Base-by-base conservation (phyloP, 2,888 invertebrate species). In the Caenorhabditis afra region DNA sequence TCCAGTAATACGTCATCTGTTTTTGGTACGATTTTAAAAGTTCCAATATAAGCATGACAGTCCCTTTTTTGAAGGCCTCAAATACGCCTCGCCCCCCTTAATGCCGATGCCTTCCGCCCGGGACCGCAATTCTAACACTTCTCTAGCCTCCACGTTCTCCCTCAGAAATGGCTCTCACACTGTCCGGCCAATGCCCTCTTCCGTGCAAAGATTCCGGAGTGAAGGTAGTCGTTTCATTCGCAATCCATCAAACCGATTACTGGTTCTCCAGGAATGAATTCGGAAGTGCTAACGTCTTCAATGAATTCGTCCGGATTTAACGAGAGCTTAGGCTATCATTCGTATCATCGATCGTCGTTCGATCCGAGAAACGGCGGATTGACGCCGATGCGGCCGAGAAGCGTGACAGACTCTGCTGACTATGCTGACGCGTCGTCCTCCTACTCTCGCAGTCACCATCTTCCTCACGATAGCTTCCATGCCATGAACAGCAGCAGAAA, bases 171-270 rank as follows among this genome's bases (percentile, higher is more conserved):
- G 79, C 18, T 50, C 65, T 2, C 61, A 73, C 64, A 65, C 65
- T 3, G 75, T 75, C 20, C 53, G 79, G 3, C 70, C 79, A 47
- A 79, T 79, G 64, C 79, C 79, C n/a, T 74, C 79, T 8, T 79
- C 86, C 0, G 83, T 88, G 35, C 88, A 88, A 52, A 45, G 87
- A 71, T 88, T 87, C 68, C 75, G 85, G 18, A 87, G 87, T 66
- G 88, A 88, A 86, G 88, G 87, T 74, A 18, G 16, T 16, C 3
- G 7, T 11, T 41, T 11, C 11, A 8, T 8, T 11, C 41, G 3
- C 41, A 41, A 14, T 29, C 52, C 5, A 41, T 16, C 35, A 35
- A 37, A 5, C 7, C 39, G 11, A 62, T 53, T 41, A n/a, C n/a
- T n/a, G n/a, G n/a, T n/a, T n/a, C n/a, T 79, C 3, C 62, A 79